A percentile compares a stretch with the other conserved stretches of the same genome.
Evolutionary conservation across 2,113 vertebrate genomes (phyloP).

Genomic region (Prunella fulvescens): DNA sequence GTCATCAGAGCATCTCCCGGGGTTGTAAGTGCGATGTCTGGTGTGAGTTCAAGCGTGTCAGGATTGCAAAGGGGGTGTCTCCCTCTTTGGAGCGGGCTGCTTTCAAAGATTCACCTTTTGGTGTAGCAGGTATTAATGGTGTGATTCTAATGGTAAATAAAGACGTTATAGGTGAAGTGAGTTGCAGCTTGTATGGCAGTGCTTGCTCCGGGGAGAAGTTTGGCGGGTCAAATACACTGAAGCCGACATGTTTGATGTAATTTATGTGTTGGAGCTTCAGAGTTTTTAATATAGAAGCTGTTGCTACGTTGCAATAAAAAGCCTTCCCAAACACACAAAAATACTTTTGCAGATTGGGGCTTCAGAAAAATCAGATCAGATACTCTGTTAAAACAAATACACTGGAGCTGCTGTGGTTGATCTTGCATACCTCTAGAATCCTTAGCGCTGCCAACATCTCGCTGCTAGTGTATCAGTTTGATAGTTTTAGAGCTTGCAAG

Average conservation of each 20-base stretch:
- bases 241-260: background rate
- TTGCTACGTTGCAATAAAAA: conserved; percentile 11
- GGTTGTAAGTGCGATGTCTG: background rate
- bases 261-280: background rate
- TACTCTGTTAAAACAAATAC: background rate
- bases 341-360: background rate
- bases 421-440: background rate
- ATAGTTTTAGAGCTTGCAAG: background rate
- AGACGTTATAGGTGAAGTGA: background rate
- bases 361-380: background rate
- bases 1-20: background rate
- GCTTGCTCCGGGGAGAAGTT: background rate
- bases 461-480: background rate
- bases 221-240: background rate
- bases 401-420: background rate
- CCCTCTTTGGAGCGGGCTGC: background rate
- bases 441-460: background rate
- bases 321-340: background rate
- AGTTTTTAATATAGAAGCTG: background rate
- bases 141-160: background rate
- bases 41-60: background rate
- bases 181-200: background rate
- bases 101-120: background rate
- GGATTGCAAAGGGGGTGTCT: background rate
- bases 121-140: background rate